Evolutionary conservation across 2,888 invertebrate genomes (phyloP).

Genomic region (Tupiocoris notatus): DNA sequence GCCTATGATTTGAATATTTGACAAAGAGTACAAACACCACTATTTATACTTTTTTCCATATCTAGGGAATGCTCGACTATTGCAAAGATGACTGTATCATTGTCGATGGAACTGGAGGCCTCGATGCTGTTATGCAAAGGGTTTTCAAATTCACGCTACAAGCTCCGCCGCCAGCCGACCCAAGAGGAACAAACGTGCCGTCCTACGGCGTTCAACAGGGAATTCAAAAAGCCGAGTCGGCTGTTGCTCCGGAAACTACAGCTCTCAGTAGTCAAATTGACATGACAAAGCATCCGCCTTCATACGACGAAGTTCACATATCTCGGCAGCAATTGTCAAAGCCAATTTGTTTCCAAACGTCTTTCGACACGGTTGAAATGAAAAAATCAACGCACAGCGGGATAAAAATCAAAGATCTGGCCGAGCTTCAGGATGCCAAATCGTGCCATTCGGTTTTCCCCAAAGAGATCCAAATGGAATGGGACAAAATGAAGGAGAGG

Average conservation of each 20-base stretch:
- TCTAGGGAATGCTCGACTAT: conserved; percentile 46
- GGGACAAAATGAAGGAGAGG: conserved; percentile 5
- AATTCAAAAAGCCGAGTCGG: neutral
- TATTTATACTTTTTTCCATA: too few relatives aligned
- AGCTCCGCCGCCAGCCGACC: conserved; percentile 9
- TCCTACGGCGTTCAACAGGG: neutral
- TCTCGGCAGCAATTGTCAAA: neutral
- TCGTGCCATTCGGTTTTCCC: conserved; percentile 26
- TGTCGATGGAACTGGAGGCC: conserved; percentile 43
- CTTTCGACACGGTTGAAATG: neutral
- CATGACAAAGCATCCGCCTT: neutral
- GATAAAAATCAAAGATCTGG: neutral
- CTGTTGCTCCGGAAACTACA: neutral
- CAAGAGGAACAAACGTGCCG: neutral
- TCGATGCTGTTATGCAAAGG: conserved; percentile 22
- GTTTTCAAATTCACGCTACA: conserved; percentile 28
- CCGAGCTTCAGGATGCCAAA: neutral
- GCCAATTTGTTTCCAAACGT: neutral
- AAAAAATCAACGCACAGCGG: neutral
- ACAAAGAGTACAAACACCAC: too few relatives aligned
- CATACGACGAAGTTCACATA: neutral
- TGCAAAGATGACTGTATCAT: conserved; percentile 45
- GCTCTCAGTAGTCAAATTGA: neutral
- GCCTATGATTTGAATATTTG: too few relatives aligned
- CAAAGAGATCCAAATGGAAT: conserved; percentile 11